These are phyloP conservation scores for Drosophila mayaguana DNA, from an alignment of 2,888 invertebrate species.

Conservation along the genomic window DNA sequence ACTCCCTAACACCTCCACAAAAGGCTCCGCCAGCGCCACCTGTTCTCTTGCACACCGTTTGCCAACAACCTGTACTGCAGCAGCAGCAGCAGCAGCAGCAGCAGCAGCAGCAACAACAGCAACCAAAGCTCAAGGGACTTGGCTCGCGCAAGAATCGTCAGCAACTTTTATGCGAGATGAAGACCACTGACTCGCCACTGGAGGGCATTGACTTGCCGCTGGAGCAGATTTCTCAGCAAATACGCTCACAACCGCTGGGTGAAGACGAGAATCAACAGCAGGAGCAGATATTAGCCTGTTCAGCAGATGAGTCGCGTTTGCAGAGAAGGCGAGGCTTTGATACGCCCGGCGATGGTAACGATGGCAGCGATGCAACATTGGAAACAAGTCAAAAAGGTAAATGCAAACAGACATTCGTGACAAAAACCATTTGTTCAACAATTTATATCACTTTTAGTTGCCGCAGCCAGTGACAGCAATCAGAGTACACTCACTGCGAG, in stretches of 20 bases:
- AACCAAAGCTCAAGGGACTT: conserved; percentile 78
- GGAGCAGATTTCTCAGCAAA: conserved; percentile 76
- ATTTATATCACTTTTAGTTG: conserved; percentile 8
- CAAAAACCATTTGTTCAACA: not conserved
- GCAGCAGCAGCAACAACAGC: conserved; percentile 63
- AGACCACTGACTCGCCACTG: conserved; percentile 71
- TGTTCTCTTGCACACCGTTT: conserved; percentile 63
- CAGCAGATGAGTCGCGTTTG: conserved; percentile 74
- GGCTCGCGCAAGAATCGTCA: conserved; percentile 84
- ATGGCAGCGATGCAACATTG: conserved; percentile 41
- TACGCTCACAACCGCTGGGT: conserved; percentile 86
- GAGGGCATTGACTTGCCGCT: conserved; percentile 66
- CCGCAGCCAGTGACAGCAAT: conserved; percentile 39
- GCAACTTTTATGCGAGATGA: conserved; percentile 81
- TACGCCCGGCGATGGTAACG: conserved; percentile 38
- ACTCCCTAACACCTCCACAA: conserved; percentile 79
- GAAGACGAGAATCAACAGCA: conserved; percentile 82
- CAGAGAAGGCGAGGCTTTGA: conserved; percentile 79
- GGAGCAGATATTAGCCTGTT: conserved; percentile 44
- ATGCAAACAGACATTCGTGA: not conserved
- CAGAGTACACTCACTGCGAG: conserved; percentile 31
- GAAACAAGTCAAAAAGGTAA: conserved; percentile 48
- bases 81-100: conserved; percentile 63
- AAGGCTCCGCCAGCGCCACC: conserved; percentile 82
- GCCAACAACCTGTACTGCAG: conserved; percentile 66